These are phyloP conservation scores for Laticauda laticaudata DNA, from an alignment of 2,113 vertebrate species.

Conservation along the genomic window DNA sequence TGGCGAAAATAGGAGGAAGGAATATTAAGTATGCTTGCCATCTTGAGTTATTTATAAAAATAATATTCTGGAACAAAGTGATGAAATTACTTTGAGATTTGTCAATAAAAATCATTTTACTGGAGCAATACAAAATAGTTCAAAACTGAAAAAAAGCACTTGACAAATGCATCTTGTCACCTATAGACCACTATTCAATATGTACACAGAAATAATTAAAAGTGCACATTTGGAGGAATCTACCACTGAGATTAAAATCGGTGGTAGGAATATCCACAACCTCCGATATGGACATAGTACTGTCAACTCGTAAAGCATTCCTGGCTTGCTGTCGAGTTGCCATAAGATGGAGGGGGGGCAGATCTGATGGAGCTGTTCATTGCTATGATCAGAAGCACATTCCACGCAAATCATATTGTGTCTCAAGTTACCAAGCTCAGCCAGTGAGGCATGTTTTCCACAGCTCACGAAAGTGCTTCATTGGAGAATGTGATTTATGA, in stretches of 20 bases:
- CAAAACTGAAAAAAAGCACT: neutral
- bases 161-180: neutral
- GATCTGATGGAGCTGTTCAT: too few relatives aligned
- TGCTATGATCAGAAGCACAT: too few relatives aligned
- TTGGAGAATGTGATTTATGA: too few relatives aligned
- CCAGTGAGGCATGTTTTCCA: too few relatives aligned
- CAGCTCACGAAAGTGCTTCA: too few relatives aligned
- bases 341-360: too few relatives aligned
- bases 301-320: too few relatives aligned
- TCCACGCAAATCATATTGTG: too few relatives aligned
- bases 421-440: too few relatives aligned
- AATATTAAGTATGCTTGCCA: neutral
- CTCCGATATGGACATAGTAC: neutral
- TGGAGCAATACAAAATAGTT: neutral
- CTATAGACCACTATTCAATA: neutral
- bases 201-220: neutral
- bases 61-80: neutral
- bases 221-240: neutral
- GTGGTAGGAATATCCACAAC: neutral
- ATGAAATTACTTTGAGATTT: neutral
- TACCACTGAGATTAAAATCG: neutral
- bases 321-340: too few relatives aligned
- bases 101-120: neutral
- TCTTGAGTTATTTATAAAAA: neutral
- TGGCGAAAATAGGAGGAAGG: neutral